Evolutionary conservation across 92 coral and sea anemone genomes (phyloP), one percentile per base, ranked within the genome.

Genomic region (Micromussa lordhowensis): DNA sequence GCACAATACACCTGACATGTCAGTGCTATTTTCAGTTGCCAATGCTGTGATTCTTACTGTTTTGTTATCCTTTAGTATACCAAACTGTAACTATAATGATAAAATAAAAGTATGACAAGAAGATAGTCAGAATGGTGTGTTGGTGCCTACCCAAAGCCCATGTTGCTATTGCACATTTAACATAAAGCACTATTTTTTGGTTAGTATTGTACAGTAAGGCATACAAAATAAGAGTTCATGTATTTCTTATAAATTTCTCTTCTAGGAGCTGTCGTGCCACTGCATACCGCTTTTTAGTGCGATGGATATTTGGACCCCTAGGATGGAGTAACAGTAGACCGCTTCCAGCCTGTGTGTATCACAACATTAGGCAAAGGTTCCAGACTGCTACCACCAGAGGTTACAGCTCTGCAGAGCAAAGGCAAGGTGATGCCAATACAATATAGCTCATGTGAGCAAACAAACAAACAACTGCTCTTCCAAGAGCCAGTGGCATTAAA

Each of bases 251-350:
- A 36, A n/a, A 36, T 36, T 82, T 24, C 48, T 22, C 31, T 80
- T 54, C 61, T 58, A 89, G 89, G 85, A 75, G 83, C 92, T 69
- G 36, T 40, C 68, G 92, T 29, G 88, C 92, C 64, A 68, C 88
- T 83, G 92, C 88, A 59, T 89, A 89, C 84, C 79, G 84, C 83
- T 84, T 76, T 29, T 79, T 89, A 75, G 92, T 84, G 79, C 84
- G 79, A 36, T 89, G 92, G 88, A 82, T 89, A 40, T 83, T 89
- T 83, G 88, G 88, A 48, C 83, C 83, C 24, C 88, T 89, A 7
- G 92, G 92, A 6, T 89, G 88, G 92, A 76, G 84, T 53, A 77
- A 71, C 59, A 76, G 75, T 0, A 89, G 92, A 83, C 88, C 88
- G 34, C 70, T 89, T 55, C 78, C 92, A 75, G 92, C 92, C 69